A percentile compares a stretch with the other conserved stretches of the same genome.
phyloP scores from a whole-genome alignment of 2,888 invertebrate genomes.

The Dasypogon diadema region DNA sequence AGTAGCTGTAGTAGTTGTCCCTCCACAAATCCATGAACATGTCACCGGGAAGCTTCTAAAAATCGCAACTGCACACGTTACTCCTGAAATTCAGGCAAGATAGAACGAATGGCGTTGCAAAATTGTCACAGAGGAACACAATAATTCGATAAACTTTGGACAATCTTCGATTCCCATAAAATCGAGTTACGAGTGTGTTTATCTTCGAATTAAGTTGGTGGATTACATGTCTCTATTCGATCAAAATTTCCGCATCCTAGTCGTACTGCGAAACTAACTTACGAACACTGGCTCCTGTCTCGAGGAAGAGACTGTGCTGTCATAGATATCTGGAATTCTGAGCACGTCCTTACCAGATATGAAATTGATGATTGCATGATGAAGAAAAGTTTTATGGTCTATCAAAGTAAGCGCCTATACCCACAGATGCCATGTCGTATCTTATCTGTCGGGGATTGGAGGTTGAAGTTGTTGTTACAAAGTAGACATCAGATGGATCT shows the following conservation, averaged over 20 bases:
- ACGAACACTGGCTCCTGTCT: not conserved
- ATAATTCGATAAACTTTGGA: constrained; percentile 19
- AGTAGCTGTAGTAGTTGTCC: no score
- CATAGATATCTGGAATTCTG: not conserved
- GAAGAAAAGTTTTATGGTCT: constrained; percentile 42
- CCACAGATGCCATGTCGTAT: constrained; percentile 1
- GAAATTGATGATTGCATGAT: constrained; percentile 39
- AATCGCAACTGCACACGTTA: no score
- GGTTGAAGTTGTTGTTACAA: not conserved
- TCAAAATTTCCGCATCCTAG: not conserved
- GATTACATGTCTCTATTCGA: constrained; percentile 12
- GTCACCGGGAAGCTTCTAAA: no score
- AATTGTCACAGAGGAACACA: not conserved
- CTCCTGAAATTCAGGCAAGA: no score
- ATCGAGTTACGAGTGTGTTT: constrained; percentile 24
- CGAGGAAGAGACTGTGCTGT: not conserved
- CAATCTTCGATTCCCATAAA: constrained; percentile 30
- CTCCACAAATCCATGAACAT: no score
- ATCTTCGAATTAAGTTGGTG: constrained; percentile 26
- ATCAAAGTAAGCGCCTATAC: constrained; percentile 34
- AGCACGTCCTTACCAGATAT: constrained; percentile 24
- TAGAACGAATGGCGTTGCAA: not conserved
- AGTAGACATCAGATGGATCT: constrained; percentile 14
- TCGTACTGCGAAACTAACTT: not conserved
- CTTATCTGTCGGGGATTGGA: not conserved